A percentile compares a stretch with the other conserved stretches of the same genome.
These are phyloP conservation scores for Ophraella communa DNA, from an alignment of 2,888 invertebrate genomes.

Conservation along the genomic window DNA sequence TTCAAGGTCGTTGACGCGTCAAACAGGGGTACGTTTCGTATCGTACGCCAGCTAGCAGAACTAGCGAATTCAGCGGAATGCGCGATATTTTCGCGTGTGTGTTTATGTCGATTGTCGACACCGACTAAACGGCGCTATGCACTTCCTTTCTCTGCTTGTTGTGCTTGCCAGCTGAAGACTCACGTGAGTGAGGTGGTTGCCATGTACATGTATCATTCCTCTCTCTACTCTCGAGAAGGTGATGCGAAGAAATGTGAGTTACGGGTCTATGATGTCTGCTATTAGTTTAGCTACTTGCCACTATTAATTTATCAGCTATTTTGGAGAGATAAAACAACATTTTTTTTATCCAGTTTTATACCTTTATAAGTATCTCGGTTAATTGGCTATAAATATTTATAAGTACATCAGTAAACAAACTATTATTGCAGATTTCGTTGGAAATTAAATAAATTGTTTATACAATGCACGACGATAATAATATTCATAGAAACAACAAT, in stretches of 20 bases:
- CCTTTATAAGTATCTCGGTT: not conserved
- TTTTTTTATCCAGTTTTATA: not conserved
- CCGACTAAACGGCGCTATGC: slow-evolving; percentile 36
- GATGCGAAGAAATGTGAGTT: slow-evolving; percentile 23
- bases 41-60: slow-evolving; percentile 5
- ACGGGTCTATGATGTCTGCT: slow-evolving; percentile 13
- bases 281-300: slow-evolving; percentile 16
- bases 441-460: too few species aligned
- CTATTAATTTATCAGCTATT: not conserved
- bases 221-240: slow-evolving; percentile 26
- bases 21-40: slow-evolving; percentile 9
- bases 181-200: slow-evolving; percentile 34
- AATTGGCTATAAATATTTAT: not conserved
- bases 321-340: not conserved
- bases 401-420: too few species aligned
- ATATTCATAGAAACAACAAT: too few species aligned
- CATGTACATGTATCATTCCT: slow-evolving; percentile 25
- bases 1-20: slow-evolving; percentile 33
- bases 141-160: slow-evolving; percentile 30
- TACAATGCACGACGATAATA: too few species aligned
- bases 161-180: slow-evolving; percentile 30
- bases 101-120: slow-evolving; percentile 42
- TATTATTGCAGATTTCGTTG: too few species aligned
- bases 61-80: slow-evolving; percentile 16
- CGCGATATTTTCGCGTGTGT: slow-evolving; percentile 25